A percentile compares a stretch with the other conserved stretches of the same genome.
Conservation (phyloP, 2,797 vertebrate species). For the Neosilurus mollespiculum region DNA sequence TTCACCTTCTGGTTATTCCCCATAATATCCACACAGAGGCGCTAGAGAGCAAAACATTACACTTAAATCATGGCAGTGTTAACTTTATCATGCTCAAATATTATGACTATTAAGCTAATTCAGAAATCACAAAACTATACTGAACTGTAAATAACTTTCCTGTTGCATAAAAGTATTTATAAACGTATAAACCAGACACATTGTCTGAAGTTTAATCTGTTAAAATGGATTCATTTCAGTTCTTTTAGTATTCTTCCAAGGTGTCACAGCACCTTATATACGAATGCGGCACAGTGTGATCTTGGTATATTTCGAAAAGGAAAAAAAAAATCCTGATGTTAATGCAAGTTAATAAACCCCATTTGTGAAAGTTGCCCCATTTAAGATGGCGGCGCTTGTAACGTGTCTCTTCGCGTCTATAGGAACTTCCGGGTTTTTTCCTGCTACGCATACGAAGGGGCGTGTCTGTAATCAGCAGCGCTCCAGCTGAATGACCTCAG, state of each 20-base stretch:
- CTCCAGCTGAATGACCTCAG: neutral
- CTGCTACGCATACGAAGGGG: neutral
- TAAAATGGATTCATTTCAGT: neutral
- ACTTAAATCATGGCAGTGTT: neutral
- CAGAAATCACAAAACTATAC: neutral
- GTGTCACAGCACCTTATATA: too few species aligned
- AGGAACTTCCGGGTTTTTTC: neutral
- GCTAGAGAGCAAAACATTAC: neutral
- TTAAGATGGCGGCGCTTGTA: neutral
- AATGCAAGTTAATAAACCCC: neutral
- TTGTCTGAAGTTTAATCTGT: neutral
- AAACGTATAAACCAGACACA: neutral
- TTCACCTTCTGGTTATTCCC: neutral
- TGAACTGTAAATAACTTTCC: neutral
- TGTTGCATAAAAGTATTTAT: neutral
- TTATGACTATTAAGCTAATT: neutral
- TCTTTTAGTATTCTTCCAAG: neutral
- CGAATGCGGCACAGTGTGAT: neutral
- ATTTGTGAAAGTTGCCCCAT: neutral
- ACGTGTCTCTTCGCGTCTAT: neutral
- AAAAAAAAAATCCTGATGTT: neutral
- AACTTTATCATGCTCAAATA: neutral
- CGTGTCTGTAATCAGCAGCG: slow-evolving; percentile 4
- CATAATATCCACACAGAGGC: slow-evolving; percentile 29
- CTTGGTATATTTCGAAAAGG: neutral